Conservation (phyloP, 1,140 invertebrate genomes). For the Globodera ellingtonae region DNA sequence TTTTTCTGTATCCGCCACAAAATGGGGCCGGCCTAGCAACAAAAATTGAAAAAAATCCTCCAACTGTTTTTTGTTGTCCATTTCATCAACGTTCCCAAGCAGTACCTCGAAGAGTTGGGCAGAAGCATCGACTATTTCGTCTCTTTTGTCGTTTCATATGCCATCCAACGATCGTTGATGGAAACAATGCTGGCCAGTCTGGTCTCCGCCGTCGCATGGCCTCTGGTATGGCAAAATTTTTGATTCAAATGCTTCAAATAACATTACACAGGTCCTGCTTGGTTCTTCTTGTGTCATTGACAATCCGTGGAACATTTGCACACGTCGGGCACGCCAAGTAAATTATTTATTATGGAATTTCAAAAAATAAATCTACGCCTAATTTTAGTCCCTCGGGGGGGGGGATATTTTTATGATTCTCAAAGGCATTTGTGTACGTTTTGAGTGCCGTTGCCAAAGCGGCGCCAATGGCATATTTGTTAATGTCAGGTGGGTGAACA, state of each 20-base stretch:
- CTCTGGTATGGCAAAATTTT: constrained; percentile 63
- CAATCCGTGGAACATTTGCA: constrained; percentile 78
- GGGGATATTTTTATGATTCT: constrained; percentile 19
- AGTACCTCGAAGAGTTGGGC: constrained; percentile 47
- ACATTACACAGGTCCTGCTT: constrained; percentile 68
- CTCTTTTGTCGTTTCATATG: constrained; percentile 73
- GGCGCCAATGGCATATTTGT: neutral
- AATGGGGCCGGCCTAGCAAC: neutral
- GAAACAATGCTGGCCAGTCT: constrained; percentile 74
- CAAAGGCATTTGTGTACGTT: neutral
- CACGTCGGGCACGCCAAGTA: constrained; percentile 71
- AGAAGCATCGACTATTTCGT: constrained; percentile 73
- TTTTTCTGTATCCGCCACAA: neutral
- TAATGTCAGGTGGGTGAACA: constrained; percentile 70
- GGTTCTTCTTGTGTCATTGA: constrained; percentile 74
- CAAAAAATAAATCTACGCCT: too few relatives aligned
- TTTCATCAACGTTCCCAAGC: constrained; percentile 43
- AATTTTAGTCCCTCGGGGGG: neutral
- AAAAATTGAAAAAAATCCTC: neutral
- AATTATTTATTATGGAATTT: constrained; percentile 9
- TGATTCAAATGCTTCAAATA: neutral
- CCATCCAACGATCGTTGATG: constrained; percentile 77
- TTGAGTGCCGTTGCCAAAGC: neutral
- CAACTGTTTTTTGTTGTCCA: constrained; percentile 42
- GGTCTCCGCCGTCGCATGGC: constrained; percentile 75